Evolutionary conservation across 2,797 vertebrate species (phyloP).

Genomic region (Darevskia mixta): DNA sequence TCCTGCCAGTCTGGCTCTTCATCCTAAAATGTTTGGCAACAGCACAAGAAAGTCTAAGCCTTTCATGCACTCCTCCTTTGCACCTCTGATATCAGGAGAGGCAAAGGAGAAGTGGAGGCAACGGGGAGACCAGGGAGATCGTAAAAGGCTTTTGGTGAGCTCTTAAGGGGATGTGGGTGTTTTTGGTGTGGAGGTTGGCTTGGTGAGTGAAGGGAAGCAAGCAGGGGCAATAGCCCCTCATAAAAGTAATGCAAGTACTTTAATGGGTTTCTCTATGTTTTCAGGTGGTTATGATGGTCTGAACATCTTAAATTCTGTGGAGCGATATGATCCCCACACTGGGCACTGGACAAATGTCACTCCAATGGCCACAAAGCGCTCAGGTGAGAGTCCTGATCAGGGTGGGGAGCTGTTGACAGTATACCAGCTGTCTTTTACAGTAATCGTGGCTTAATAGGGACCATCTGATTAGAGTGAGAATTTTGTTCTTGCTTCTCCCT

Average conservation of each 20-base stretch:
- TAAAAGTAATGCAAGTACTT: not conserved
- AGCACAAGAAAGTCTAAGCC: too few species aligned
- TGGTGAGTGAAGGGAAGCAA: not conserved
- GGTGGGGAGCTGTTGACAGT: not conserved
- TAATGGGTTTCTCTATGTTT: slow-evolving; percentile 43
- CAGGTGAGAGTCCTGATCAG: slow-evolving; percentile 81
- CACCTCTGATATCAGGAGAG: too few species aligned
- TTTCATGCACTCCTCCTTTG: too few species aligned
- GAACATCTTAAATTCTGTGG: slow-evolving; percentile 97
- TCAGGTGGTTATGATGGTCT: slow-evolving; percentile 96
- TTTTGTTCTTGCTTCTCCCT: not conserved
- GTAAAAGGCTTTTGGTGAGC: too few species aligned
- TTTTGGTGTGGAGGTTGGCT: too few species aligned
- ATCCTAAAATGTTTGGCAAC: too few species aligned
- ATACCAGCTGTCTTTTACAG: not conserved
- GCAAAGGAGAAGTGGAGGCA: too few species aligned
- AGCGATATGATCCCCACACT: slow-evolving; percentile 97
- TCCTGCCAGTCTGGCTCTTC: too few species aligned
- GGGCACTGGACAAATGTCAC: slow-evolving; percentile 98
- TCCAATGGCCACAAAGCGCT: slow-evolving; percentile 97
- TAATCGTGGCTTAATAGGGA: not conserved
- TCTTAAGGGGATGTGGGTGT: too few species aligned
- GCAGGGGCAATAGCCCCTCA: not conserved
- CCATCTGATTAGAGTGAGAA: not conserved
- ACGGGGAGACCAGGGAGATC: too few species aligned